A percentile compares a stretch with the other conserved stretches of the same genome.
Evolutionary conservation across 2,888 invertebrate genomes (phyloP).

Genomic region (Nomada ferruginata): DNA sequence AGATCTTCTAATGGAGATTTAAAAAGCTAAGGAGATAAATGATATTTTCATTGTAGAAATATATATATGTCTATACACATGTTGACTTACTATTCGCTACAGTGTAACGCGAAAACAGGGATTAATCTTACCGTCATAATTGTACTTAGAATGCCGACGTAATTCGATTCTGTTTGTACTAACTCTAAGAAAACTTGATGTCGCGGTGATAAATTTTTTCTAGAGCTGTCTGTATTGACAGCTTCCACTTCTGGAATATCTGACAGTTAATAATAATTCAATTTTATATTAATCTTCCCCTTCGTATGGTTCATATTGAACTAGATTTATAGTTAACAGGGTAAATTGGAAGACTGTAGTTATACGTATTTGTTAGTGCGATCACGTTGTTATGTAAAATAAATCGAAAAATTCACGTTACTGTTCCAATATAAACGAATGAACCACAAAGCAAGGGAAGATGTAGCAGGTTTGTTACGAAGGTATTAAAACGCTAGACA

Average conservation of each 20-base stretch:
- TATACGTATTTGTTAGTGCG: slow-evolving; percentile 51
- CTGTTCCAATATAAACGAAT: slow-evolving; percentile 41
- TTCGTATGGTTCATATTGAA: slow-evolving; percentile 73
- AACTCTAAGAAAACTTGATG: slow-evolving; percentile 96
- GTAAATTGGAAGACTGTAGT: slow-evolving; percentile 13
- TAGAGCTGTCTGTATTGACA: slow-evolving; percentile 87
- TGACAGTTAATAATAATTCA: slow-evolving; percentile 76
- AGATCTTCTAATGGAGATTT: slow-evolving; percentile 96
- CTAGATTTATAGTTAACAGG: slow-evolving; percentile 5
- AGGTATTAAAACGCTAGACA: slow-evolving; percentile 7
- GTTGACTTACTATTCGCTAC: background rate
- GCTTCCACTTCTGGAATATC: slow-evolving; percentile 85
- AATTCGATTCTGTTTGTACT: slow-evolving; percentile 98
- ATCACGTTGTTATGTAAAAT: slow-evolving; percentile 27
- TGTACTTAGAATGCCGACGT: slow-evolving; percentile 96
- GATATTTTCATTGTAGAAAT: background rate
- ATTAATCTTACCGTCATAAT: slow-evolving; percentile 92
- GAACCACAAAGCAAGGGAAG: slow-evolving; percentile 77
- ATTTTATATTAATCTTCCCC: slow-evolving; percentile 74
- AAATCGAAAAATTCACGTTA: slow-evolving; percentile 2
- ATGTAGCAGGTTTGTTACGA: slow-evolving; percentile 47
- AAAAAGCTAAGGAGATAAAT: slow-evolving; percentile 89
- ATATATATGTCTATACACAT: slow-evolving; percentile 1
- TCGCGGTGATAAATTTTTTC: slow-evolving; percentile 90
- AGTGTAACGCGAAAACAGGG: background rate